Evolutionary conservation across 2,888 invertebrate species (phyloP).

Genomic region (Reticulitermes lucifugus): DNA sequence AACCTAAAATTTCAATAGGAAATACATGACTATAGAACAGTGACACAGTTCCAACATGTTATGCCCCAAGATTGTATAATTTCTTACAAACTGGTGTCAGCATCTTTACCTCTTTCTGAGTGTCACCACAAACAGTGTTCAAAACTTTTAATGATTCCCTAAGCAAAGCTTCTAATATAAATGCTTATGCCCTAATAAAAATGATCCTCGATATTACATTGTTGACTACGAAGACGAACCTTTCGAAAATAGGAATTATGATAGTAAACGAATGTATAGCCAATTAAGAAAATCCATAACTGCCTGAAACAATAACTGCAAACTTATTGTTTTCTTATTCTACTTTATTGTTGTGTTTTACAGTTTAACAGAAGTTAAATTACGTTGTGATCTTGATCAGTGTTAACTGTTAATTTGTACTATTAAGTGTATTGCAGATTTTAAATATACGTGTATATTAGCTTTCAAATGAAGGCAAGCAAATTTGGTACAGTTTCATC

Average conservation of each 20-base stretch:
- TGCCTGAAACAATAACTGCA: not conserved
- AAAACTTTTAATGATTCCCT: slow-evolving; percentile 14
- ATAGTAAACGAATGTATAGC: not conserved
- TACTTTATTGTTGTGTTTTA: slow-evolving; percentile 21
- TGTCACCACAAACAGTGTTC: not conserved
- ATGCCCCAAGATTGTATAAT: not conserved
- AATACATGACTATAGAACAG: not conserved
- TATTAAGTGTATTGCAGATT: slow-evolving; percentile 14
- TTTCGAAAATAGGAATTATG: not conserved
- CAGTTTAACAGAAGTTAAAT: slow-evolving; percentile 11
- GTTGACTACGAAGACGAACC: not conserved
- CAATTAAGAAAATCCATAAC: not conserved
- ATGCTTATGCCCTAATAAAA: not conserved
- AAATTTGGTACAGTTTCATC: not conserved
- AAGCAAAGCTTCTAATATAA: not conserved
- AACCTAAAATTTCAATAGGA: too few species aligned
- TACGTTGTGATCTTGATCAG: slow-evolving; percentile 20
- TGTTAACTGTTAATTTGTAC: slow-evolving; percentile 38
- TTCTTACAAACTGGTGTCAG: not conserved
- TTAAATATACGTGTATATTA: slow-evolving; percentile 30
- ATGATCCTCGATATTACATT: not conserved
- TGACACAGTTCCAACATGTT: slow-evolving; percentile 3
- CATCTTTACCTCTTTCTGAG: not conserved
- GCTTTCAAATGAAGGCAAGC: slow-evolving; percentile 34
- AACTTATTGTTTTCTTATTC: not conserved